Conservation (phyloP, 2,797 vertebrate genomes). For the Nyctalus aviator region DNA sequence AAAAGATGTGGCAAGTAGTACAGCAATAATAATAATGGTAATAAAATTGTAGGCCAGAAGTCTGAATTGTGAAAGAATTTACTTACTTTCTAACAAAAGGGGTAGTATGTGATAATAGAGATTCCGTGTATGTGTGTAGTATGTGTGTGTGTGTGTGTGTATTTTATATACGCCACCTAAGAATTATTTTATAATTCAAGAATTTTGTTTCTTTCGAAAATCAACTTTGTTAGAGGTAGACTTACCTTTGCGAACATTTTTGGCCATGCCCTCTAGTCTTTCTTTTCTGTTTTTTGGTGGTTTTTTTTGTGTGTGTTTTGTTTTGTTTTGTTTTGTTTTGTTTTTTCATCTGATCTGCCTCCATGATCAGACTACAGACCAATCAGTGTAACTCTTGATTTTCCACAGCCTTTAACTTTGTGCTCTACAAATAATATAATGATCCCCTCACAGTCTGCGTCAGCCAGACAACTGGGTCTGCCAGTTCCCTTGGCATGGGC, state of each 20-base stretch:
- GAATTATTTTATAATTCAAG: slow-evolving; percentile 13
- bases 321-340: background rate
- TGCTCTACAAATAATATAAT: background rate
- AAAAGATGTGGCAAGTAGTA: slow-evolving; percentile 3
- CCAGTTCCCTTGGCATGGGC: background rate
- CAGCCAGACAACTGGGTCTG: slow-evolving; percentile 53
- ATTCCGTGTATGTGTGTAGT: background rate
- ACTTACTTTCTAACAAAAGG: slow-evolving; percentile 28
- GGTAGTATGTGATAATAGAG: background rate
- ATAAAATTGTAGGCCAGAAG: background rate
- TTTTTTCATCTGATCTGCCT: background rate
- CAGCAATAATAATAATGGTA: background rate
- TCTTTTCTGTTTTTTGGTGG: background rate
- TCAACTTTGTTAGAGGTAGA: background rate
- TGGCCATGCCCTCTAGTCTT: background rate
- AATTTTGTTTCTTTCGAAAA: slow-evolving; percentile 18
- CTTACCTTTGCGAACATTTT: background rate
- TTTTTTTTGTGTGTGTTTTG: too few species aligned
- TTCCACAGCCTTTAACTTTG: background rate
- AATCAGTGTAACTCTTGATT: background rate
- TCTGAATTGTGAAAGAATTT: background rate
- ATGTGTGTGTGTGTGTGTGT: background rate
- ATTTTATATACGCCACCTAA: background rate
- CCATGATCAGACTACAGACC: background rate
- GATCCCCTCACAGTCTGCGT: background rate